phyloP scores from a whole-genome alignment of 2,113 vertebrate genomes.

The Otis tarda region DNA sequence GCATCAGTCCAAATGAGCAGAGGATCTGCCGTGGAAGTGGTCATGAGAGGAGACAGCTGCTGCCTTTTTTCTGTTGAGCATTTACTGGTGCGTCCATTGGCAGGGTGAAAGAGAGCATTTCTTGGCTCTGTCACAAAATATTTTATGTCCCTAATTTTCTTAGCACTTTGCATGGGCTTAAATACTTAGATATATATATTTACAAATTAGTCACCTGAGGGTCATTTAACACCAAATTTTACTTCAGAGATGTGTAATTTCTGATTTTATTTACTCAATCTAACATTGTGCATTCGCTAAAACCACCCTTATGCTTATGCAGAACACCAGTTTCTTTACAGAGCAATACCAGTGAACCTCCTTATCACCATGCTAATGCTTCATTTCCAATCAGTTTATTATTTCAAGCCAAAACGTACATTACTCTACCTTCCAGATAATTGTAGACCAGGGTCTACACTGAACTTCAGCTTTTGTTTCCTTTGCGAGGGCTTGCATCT shows the following conservation, averaged over 20 bases:
- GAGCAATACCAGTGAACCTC: background rate
- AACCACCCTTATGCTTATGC: background rate
- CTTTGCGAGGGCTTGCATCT: background rate
- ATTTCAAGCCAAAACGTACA: background rate
- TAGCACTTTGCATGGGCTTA: background rate
- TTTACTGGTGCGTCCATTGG: background rate
- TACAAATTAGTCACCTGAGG: background rate
- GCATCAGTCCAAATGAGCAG: background rate
- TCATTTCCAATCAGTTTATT: background rate
- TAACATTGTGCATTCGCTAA: background rate
- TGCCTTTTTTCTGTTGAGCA: background rate
- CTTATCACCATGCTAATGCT: background rate
- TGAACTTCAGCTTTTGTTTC: background rate
- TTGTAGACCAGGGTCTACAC: background rate
- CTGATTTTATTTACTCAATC: background rate
- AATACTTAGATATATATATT: background rate
- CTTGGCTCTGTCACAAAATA: background rate
- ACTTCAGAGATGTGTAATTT: background rate
- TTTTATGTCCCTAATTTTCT: background rate
- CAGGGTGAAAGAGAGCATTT: background rate
- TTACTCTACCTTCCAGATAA: background rate
- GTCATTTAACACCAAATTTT: background rate
- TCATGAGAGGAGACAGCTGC: background rate
- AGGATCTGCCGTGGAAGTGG: background rate
- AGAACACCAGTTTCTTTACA: background rate